A percentile compares a stretch with the other conserved stretches of the same genome.
Evolutionary conservation across 2,797 vertebrate genomes (phyloP).

Genomic region (Artibeus jamaicensis): DNA sequence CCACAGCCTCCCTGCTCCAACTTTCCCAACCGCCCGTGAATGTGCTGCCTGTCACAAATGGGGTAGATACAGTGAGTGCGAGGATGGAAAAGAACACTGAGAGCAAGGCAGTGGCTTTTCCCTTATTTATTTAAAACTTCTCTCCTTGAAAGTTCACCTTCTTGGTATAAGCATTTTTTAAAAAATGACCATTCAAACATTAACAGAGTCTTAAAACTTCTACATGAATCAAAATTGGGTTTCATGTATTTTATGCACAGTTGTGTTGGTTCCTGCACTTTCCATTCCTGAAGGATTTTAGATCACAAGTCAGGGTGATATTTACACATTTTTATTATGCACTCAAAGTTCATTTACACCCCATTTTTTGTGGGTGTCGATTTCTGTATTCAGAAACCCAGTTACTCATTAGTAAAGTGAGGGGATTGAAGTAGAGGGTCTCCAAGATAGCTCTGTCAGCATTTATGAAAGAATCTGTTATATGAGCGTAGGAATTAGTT

Average conservation of each 20-base stretch:
- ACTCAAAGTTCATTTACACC: neutral
- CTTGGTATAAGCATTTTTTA: neutral
- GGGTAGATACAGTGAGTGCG: neutral
- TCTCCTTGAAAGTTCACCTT: neutral
- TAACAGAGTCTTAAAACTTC: neutral
- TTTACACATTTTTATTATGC: neutral
- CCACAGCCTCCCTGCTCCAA: neutral
- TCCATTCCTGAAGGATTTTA: neutral
- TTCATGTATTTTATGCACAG: neutral
- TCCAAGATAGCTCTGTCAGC: neutral
- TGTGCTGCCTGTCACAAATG: neutral
- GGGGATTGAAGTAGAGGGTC: neutral
- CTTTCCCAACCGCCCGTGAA: neutral
- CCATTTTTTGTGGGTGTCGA: neutral
- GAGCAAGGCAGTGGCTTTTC: neutral
- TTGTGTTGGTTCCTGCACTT: neutral
- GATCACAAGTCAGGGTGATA: neutral
- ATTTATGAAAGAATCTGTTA: constrained; percentile 13
- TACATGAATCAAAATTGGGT: neutral
- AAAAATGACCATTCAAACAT: neutral
- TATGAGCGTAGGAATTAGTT: neutral
- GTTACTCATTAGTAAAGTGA: neutral
- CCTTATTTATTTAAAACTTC: neutral
- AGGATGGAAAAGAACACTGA: neutral
- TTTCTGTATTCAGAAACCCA: neutral